Evolutionary conservation across 2,888 invertebrate species (phyloP), one percentile per base, ranked within the genome.

Genomic region (Acheta domesticus): DNA sequence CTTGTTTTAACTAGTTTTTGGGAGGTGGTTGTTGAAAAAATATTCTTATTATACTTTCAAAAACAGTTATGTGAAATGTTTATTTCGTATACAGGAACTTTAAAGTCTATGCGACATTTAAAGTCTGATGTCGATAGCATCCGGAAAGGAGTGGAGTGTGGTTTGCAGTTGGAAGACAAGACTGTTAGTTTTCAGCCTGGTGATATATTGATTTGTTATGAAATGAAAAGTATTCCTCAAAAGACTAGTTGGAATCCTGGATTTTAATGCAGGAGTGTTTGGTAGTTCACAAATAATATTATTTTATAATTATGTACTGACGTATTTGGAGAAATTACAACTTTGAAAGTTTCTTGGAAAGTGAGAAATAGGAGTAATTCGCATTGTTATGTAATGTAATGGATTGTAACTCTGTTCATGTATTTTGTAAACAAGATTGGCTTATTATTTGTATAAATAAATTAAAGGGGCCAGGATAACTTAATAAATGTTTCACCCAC

Each of bases 61-160:
- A 80, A 36, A 48, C 48, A 16, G 77, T 78, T 75, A 73, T 36
- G n/a, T 75, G 23, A n/a, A 14, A 48, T 48, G n/a, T 49, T 48
- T 49, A 76, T 76, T 21, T 76, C 19, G 78, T 49, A 21, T 79
- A 73, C 83, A 93, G 96, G 96, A 77, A 87, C 89, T 82, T 85
- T 97, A 79, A 88, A 89, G 48, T 96, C 97, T 0, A 92, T 99
- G 93, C 92, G 93, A 83, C 97, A 98, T 87, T 87, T 96, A 77
- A 98, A 98, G 86, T 91, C 92, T 78, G 97, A 98, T 87, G 96
- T 96, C 5, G 92, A 92, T 11, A 89, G 91, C 0, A 91, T 98
- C 74, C 95, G 94, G 85, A 92, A 91, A 77, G 95, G 95, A 85
- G 90, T 92, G 80, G 98, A 99, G 86, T 98, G 98, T 86, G 98